A percentile compares a stretch with the other conserved stretches of the same genome.
Conservation (phyloP, 2,113 vertebrate species). For the Hepsetus odoe region DNA sequence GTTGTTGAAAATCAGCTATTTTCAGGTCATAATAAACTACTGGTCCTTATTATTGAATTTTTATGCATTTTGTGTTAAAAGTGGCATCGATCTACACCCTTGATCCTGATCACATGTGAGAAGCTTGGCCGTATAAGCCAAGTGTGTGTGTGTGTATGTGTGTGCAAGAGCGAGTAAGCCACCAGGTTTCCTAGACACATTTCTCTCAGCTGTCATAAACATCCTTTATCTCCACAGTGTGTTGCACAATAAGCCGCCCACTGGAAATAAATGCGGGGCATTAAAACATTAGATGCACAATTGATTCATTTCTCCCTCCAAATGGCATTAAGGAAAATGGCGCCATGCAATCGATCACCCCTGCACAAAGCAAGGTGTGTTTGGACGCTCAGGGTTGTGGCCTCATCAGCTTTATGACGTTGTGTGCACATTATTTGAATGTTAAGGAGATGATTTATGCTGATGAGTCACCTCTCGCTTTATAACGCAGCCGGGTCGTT, state of each 20-base stretch:
- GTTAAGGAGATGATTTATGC: slow-evolving; percentile 64
- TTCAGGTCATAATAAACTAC: too few species aligned
- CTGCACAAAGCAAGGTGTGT: slow-evolving; percentile 34
- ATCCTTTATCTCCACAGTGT: slow-evolving; percentile 62
- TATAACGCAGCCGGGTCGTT: slow-evolving; percentile 45
- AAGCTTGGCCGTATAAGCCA: background rate
- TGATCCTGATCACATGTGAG: too few species aligned
- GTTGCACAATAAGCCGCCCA: slow-evolving; percentile 26
- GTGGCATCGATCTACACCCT: too few species aligned
- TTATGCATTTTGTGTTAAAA: too few species aligned
- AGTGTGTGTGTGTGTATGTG: background rate
- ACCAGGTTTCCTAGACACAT: background rate
- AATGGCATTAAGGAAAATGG: slow-evolving; percentile 66
- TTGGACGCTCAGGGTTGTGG: slow-evolving; percentile 53
- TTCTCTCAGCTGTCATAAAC: slow-evolving; percentile 65
- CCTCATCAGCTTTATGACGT: slow-evolving; percentile 63
- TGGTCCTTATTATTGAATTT: too few species aligned
- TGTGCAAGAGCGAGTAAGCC: background rate
- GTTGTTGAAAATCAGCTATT: too few species aligned
- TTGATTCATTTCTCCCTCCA: slow-evolving; percentile 67
- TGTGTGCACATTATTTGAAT: slow-evolving; percentile 55
- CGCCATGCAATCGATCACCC: slow-evolving; percentile 1
- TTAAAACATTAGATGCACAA: slow-evolving; percentile 70
- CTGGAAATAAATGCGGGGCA: slow-evolving; percentile 68
- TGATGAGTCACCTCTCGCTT: slow-evolving; percentile 59